Evolutionary conservation across 2,797 vertebrate genomes (phyloP).

Genomic region (Acestrorhynchus altus): DNA sequence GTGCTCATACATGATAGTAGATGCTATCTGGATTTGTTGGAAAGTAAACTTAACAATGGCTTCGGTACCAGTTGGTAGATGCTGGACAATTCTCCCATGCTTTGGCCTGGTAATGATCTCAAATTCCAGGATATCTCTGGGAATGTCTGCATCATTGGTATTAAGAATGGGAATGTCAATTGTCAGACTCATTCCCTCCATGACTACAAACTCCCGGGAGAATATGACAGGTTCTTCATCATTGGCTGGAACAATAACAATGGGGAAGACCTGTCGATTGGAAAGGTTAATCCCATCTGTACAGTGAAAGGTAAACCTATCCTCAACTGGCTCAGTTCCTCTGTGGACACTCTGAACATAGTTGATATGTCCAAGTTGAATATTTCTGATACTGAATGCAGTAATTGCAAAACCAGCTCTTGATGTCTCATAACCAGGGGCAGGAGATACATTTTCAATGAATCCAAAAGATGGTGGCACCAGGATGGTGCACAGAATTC

Average conservation of each 20-base stretch:
- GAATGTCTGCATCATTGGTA: neutral
- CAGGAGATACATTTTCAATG: slow-evolving; percentile 91
- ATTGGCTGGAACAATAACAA: slow-evolving; percentile 74
- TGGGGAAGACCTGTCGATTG: slow-evolving; percentile 83
- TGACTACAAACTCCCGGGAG: slow-evolving; percentile 1
- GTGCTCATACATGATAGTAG: neutral
- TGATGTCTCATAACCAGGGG: slow-evolving; percentile 74
- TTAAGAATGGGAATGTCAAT: neutral
- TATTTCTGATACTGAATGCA: neutral
- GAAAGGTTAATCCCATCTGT: slow-evolving; percentile 92
- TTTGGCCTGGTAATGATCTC: neutral
- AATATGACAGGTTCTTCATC: neutral
- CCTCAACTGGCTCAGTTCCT: neutral
- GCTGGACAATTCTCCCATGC: neutral
- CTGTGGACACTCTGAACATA: neutral
- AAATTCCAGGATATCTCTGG: neutral
- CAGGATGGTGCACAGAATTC: neutral
- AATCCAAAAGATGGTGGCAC: slow-evolving; percentile 59
- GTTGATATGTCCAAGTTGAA: neutral
- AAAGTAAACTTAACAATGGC: neutral
- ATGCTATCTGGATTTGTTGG: neutral
- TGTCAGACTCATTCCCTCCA: neutral
- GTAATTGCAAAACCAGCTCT: neutral
- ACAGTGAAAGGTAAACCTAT: slow-evolving; percentile 82
- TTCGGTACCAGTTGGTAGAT: neutral